Evolutionary conservation across 2,888 invertebrate species (phyloP).

Genomic region (Nebria salina): DNA sequence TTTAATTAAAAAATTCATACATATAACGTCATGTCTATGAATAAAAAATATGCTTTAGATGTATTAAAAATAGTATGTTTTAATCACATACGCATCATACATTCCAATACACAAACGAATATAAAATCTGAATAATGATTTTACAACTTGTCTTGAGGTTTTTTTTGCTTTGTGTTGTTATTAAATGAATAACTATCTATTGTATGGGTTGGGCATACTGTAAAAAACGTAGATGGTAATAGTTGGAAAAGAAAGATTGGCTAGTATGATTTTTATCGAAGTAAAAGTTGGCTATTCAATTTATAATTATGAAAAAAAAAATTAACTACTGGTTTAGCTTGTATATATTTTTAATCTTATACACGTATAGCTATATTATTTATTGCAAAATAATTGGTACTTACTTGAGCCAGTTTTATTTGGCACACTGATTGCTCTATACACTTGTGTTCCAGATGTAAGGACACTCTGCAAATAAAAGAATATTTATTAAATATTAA

Average conservation of each 20-base stretch:
- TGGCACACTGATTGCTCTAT: constrained; percentile 53
- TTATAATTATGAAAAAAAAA: background rate
- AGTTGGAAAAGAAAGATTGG: background rate
- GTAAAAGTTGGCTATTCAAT: background rate
- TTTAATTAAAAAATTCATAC: too few species aligned
- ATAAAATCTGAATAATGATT: background rate
- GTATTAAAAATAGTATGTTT: too few species aligned
- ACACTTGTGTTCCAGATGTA: constrained; percentile 51
- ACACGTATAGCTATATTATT: background rate
- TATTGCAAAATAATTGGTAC: constrained; percentile 19
- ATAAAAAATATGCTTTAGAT: too few species aligned
- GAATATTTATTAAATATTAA: background rate
- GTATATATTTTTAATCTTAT: background rate
- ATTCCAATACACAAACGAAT: too few species aligned
- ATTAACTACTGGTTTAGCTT: background rate
- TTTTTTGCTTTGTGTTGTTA: background rate
- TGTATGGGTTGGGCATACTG: background rate
- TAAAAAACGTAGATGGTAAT: background rate
- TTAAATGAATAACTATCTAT: background rate
- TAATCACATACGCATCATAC: too few species aligned
- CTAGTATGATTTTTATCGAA: background rate
- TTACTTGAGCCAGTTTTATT: constrained; percentile 47
- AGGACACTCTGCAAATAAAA: constrained; percentile 46
- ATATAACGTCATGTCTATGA: too few species aligned
- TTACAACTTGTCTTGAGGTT: background rate